Evolutionary conservation across 2,113 vertebrate species (phyloP), one percentile per base, ranked within the genome.

Genomic region (Crotalus helleri): DNA sequence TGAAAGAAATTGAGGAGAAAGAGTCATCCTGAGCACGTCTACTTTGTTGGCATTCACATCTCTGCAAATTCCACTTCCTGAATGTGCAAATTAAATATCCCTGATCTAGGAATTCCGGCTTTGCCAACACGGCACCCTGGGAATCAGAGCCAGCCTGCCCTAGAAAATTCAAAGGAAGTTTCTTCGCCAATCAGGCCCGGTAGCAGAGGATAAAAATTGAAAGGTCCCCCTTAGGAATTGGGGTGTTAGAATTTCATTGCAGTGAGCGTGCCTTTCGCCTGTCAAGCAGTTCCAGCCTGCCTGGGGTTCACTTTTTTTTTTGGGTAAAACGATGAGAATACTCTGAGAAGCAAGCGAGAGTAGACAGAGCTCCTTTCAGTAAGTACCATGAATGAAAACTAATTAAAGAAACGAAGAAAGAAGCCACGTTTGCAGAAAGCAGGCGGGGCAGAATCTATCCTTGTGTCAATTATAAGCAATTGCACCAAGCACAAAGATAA

Each of bases 301-400:
- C 44, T 49, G 54, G 53, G 13, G 61, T 88, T 23, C 13, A 53
- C 61, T 90, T 59, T 59, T 88, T 58, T n/a, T 58, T 87, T 33
- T 7, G 3, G 44, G 39, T 58, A 85, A 54, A 55, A 10, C 88
- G 90, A 90, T 85, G 92, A 90, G 87, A 21, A 49, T 61, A 24
- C 44, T 24, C 54, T 5, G 2, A 61, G 69, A 53, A 81, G 33
- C 8, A 1, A 13, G 85, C 2, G 58, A 51, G 46, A 53, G 29
- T 9, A 39, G 53, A 17, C 39, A 1, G 23, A 55, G 15, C 69
- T 23, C 49, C 33, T 23, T 6, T 85, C 53, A 11, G n/a, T 85
- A 85, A 90, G 69, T 53, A 59, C 92, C 69, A 26, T 3, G 69
- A 59, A 89, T 33, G 44, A 85, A 92, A 90, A 92, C 92, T 92